These are phyloP conservation scores for Progne subis DNA, from an alignment of 2,113 vertebrate species.

Conservation along the genomic window DNA sequence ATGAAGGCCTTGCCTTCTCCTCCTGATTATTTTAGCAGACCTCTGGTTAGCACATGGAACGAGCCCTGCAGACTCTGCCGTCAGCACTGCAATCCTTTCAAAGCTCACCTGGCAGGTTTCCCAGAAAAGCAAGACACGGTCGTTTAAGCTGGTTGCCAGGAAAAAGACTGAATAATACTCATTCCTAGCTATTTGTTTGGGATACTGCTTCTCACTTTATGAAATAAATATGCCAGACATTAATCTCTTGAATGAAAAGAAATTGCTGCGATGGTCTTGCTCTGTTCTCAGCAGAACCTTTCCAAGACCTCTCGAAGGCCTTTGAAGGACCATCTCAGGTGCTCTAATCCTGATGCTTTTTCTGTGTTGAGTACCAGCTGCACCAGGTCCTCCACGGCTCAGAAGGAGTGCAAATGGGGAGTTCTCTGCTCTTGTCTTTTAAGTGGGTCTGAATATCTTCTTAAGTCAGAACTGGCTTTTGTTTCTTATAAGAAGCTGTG, in stretches of 20 bases:
- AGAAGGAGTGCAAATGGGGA: not conserved
- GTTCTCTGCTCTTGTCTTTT: not conserved
- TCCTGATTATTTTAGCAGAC: slow-evolving; percentile 49
- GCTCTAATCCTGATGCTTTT: not conserved
- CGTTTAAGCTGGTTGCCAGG: slow-evolving; percentile 69
- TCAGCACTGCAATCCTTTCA: slow-evolving; percentile 59
- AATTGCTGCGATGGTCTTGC: slow-evolving; percentile 47
- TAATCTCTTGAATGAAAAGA: slow-evolving; percentile 59
- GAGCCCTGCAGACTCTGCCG: slow-evolving; percentile 41
- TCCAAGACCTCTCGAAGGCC: slow-evolving; percentile 32
- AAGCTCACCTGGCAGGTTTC: slow-evolving; percentile 71
- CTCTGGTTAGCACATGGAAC: not conserved
- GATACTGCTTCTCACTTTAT: slow-evolving; percentile 67
- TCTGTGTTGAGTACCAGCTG: not conserved
- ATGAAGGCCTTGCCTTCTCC: slow-evolving; percentile 18
- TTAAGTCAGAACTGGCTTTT: not conserved
- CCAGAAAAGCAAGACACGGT: slow-evolving; percentile 73
- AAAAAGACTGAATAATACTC: slow-evolving; percentile 72
- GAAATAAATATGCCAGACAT: slow-evolving; percentile 73
- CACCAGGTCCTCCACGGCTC: not conserved
- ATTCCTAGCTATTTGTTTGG: slow-evolving; percentile 71
- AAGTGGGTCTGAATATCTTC: not conserved
- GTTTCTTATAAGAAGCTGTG: not conserved
- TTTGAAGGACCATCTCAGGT: not conserved
- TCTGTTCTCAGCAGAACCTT: slow-evolving; percentile 29